Conservation (phyloP, 2,797 vertebrate species). For the Halcyon chelicuti region DNA sequence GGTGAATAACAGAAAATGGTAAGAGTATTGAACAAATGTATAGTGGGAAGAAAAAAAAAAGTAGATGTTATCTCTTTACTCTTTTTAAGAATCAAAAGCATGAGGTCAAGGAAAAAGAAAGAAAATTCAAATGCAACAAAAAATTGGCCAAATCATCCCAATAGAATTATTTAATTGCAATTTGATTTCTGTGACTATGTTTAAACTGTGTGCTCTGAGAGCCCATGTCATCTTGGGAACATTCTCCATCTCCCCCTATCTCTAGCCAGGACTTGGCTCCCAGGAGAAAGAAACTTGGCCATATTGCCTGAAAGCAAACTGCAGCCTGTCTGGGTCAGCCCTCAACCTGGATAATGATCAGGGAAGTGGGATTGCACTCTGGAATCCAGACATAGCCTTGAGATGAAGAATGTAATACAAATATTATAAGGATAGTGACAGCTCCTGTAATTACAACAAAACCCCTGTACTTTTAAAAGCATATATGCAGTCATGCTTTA, state of each 20-base stretch:
- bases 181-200: not conserved
- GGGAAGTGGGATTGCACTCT: not conserved
- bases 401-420: slow-evolving; percentile 26
- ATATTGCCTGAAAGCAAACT: not conserved
- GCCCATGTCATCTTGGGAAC: not conserved
- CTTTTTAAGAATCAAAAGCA: not conserved
- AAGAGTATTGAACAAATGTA: not conserved
- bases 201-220: not conserved
- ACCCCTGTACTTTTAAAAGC: not conserved
- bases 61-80: not conserved
- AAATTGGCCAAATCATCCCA: not conserved
- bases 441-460: slow-evolving; percentile 29
- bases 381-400: slow-evolving; percentile 22
- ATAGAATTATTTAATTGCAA: not conserved
- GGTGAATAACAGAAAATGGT: not conserved
- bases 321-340: slow-evolving; percentile 13
- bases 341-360: slow-evolving; percentile 51
- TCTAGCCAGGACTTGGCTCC: not conserved
- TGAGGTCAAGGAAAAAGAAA: not conserved
- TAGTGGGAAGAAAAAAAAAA: not conserved
- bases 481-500: slow-evolving; percentile 16
- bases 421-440: slow-evolving; percentile 32
- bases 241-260: not conserved
- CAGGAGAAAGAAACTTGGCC: not conserved
- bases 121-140: not conserved